Evolutionary conservation across 2,113 vertebrate genomes (phyloP).

Genomic region (Amphilophus citrinellus): DNA sequence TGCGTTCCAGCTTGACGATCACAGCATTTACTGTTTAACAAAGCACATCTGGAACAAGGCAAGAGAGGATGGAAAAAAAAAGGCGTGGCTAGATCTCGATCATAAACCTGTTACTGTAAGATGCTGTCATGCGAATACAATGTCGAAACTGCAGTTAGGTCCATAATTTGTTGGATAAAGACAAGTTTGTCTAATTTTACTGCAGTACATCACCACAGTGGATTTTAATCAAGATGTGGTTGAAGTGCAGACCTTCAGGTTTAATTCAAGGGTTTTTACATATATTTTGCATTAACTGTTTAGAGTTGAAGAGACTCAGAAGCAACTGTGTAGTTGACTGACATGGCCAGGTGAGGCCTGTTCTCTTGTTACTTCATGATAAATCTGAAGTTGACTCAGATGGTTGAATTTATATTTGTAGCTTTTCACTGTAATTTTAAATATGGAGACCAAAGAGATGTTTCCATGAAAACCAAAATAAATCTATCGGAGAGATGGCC

Average conservation of each 20-base stretch:
- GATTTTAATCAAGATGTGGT: not conserved
- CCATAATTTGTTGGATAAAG: not conserved
- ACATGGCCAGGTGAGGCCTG: not conserved
- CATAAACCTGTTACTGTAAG: conserved; percentile 28
- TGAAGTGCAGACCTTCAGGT: not conserved
- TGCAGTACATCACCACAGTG: not conserved
- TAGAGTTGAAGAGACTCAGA: not conserved
- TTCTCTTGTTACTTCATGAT: not conserved
- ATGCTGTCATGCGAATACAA: conserved; percentile 28
- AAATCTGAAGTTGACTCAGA: not conserved
- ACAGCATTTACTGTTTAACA: conserved; percentile 22
- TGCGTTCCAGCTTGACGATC: conserved; percentile 22
- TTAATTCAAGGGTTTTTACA: not conserved
- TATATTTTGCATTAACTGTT: not conserved
- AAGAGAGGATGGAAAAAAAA: conserved; percentile 21
- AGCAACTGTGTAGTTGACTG: not conserved
- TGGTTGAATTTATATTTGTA: not conserved
- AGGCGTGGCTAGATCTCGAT: conserved; percentile 47
- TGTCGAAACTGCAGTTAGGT: conserved; percentile 21
- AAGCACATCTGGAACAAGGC: conserved; percentile 71
- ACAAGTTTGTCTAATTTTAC: not conserved
- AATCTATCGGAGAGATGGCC: not conserved
- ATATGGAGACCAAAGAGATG: not conserved
- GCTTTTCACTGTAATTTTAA: not conserved
- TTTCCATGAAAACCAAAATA: not conserved